These are phyloP conservation scores for Cylas formicarius DNA, from an alignment of 1,140 invertebrate genomes.

Conservation along the genomic window DNA sequence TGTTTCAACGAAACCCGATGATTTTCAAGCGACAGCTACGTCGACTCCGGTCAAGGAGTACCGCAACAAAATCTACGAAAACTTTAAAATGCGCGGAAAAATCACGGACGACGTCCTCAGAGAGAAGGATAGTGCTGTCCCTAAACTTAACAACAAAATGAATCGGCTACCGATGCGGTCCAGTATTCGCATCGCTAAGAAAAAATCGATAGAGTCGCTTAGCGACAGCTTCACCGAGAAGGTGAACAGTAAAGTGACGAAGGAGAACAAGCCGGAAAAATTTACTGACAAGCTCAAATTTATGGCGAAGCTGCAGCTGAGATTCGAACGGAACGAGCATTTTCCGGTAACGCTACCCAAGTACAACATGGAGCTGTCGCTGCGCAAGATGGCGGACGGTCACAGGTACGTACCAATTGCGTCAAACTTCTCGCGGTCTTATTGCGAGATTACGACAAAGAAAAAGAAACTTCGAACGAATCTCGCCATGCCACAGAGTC, in stretches of 20 bases:
- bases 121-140: conserved; percentile 4
- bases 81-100: not conserved
- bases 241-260: conserved; percentile 16
- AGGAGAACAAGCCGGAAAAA: conserved; percentile 9
- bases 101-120: not conserved
- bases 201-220: conserved; percentile 27
- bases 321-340: conserved; percentile 18
- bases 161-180: conserved; percentile 28
- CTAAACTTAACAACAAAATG: conserved; percentile 16
- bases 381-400: conserved; percentile 12
- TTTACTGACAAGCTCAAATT: conserved; percentile 30
- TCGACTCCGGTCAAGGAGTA: too few relatives aligned
- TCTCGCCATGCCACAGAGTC: too few relatives aligned
- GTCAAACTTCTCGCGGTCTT: too few relatives aligned
- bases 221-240: conserved; percentile 25
- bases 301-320: conserved; percentile 28
- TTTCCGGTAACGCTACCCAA: conserved; percentile 9
- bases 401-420: too few relatives aligned
- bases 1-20: not conserved
- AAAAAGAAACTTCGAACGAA: too few relatives aligned
- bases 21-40: too few relatives aligned
- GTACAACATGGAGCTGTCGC: conserved; percentile 15
- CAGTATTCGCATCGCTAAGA: conserved; percentile 32
- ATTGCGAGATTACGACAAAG: too few relatives aligned
- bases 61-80: not conserved